Evolutionary conservation across 2,113 vertebrate species (phyloP), one percentile per base, ranked within the genome.

Genomic region (Urocynchramus pylzowi): DNA sequence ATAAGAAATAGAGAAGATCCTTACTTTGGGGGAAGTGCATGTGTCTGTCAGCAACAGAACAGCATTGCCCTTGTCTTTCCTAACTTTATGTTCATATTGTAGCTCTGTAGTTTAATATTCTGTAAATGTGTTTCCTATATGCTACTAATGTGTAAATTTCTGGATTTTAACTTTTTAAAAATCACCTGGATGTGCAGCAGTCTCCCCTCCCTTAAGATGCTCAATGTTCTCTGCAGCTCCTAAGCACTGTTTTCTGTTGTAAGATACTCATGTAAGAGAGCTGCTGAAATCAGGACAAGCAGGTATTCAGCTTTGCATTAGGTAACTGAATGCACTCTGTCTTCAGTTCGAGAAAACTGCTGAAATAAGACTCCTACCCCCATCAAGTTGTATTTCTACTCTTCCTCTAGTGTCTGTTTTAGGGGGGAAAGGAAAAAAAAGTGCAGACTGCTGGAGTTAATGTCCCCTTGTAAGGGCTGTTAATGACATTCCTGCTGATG

Each of bases 401-500:
- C 61, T 56, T 67, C 52, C 37, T 37, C n/a, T 54, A 7, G 27
- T 84, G 37, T 77, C 33, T 63, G 82, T 70, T 82, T 69, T 50
- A 3, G 10, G 39, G 13, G 17, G 1, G 15, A 11, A 31, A 44
- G 9, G 4, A 4, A 16, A 13, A 18, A 31, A 22, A 50, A 27
- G 1, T 30, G 4, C 59, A 74, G 54, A 33, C 15, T 70, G n/a
- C 81, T 70, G 39, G 56, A 73, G 84, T 71, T 93, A 87, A 68
- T 73, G 79, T 84, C 45, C 45, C 31, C 49, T 56, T 13, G 49
- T 84, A 76, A 76, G 78, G 75, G 77, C 74, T 80, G 70, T 64
- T 95, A 78, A 68, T 94, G 89, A 92, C 65, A 89, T 94, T 93
- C 84, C 87, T 94, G 81, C 87, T 83, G 61, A 61, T 94, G 89